Evolutionary conservation across 2,113 vertebrate species (phyloP), one percentile per base, ranked within the genome.

Genomic region (Motacilla tschutschensis): DNA sequence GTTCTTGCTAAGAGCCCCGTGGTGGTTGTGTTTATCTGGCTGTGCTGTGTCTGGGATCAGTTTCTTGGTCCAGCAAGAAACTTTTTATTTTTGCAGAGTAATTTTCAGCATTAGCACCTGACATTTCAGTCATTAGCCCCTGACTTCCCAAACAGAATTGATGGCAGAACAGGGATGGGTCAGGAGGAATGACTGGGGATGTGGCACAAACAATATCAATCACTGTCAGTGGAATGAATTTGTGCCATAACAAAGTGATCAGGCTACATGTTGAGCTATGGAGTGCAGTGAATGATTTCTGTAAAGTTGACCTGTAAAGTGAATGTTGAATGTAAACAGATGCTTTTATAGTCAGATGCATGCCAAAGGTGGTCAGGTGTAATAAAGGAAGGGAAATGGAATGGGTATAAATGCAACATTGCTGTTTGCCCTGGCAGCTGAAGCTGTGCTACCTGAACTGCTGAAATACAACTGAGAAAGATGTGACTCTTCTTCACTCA

Each of bases 1-100:
- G 24, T 64, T 87, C 38, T 69, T 47, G 26, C 28, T 43, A 0
- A 0, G 3, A 81, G 15, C 21, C 66, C 25, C 1, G 0, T 70
- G 40, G 33, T 83, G 38, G 10, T 20, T 4, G 5, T 33, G 6
- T 85, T 55, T 51, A 25, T 51, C 18, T 64, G 64, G 10, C 22
- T 70, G 25, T 66, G 25, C 47, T 83, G 51, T 75, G 71, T 59
- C 44, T 3, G 0, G 26, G n/a, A 12, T 31, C n/a, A 0, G 8
- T 64, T 84, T 40, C 40, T 11, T 67, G 31, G 14, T 41, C 20
- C 58, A 78, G n/a, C 24, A 33, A 76, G 28, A 33, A 81, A 36
- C 31, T n/a, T 72, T 8, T 63, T 54, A 5, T 18, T 87, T 89
- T 66, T 55, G 10, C 31, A 24, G 47, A 70, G 54, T 76, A 22